Evolutionary conservation across 2,797 vertebrate genomes (phyloP).

Genomic region (Echeneis naucrates): DNA sequence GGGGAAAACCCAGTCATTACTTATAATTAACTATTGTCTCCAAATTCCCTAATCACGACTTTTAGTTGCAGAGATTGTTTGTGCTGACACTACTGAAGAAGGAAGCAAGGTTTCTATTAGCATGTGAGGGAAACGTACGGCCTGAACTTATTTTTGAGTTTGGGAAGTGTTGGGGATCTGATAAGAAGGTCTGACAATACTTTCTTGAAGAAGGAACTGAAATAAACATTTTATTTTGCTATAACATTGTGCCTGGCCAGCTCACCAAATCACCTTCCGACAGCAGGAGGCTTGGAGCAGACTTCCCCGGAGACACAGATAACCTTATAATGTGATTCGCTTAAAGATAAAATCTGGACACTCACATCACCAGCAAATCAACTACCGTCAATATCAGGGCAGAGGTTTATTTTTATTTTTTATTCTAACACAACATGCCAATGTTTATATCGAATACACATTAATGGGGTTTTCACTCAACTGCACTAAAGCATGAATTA

Average conservation of each 20-base stretch:
- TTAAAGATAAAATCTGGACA: conserved; percentile 16
- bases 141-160: neutral
- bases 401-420: neutral
- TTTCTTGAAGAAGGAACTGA: neutral
- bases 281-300: neutral
- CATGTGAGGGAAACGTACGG: neutral
- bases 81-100: neutral
- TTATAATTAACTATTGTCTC: neutral
- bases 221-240: neutral
- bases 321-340: conserved; percentile 24
- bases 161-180: neutral
- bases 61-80: neutral
- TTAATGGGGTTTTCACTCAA: neutral
- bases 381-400: neutral
- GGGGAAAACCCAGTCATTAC: neutral
- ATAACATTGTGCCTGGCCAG: neutral
- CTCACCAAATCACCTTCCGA: neutral
- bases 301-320: conserved; percentile 32
- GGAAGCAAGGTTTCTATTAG: neutral
- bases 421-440: neutral
- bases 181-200: neutral
- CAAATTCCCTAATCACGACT: conserved; percentile 1
- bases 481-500: neutral
- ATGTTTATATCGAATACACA: neutral
- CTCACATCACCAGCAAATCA: neutral